phyloP scores from a whole-genome alignment of 1,140 invertebrate species.

The Apocrypta bakeri region DNA sequence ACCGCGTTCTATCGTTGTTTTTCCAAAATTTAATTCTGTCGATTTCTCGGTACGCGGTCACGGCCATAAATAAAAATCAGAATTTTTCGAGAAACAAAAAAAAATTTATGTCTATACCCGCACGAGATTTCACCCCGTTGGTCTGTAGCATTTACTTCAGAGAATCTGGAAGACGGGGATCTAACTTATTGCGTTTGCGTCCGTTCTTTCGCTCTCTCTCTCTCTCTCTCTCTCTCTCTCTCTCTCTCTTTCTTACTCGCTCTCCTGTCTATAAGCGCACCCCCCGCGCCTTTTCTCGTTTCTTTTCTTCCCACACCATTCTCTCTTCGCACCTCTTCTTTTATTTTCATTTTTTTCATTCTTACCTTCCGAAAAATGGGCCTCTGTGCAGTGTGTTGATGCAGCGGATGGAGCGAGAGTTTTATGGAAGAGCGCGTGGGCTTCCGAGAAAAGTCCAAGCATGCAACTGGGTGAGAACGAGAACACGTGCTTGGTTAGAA shows the following conservation, averaged over 20 bases:
- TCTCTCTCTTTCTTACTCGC: no score
- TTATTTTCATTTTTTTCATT: background rate
- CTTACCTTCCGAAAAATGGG: constrained; percentile 36
- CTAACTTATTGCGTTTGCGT: constrained; percentile 39
- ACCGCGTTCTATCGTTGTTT: background rate
- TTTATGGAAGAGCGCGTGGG: background rate
- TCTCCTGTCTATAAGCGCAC: background rate
- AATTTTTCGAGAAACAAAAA: background rate
- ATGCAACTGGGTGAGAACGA: background rate
- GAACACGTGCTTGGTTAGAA: background rate
- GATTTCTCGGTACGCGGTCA: background rate
- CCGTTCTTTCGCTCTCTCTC: background rate
- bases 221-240: no score
- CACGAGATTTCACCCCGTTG: background rate
- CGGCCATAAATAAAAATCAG: background rate
- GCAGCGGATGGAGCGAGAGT: constrained; percentile 10
- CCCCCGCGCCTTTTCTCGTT: background rate
- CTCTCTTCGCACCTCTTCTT: constrained; percentile 31
- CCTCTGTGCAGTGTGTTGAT: background rate
- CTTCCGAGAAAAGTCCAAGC: constrained; percentile 15
- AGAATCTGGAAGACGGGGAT: background rate
- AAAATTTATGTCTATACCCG: background rate
- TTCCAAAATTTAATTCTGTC: background rate
- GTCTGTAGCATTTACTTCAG: background rate
- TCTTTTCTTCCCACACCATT: constrained; percentile 29